Base-by-base conservation (phyloP, 2,797 vertebrate species). In the Dallia pectoralis region DNA sequence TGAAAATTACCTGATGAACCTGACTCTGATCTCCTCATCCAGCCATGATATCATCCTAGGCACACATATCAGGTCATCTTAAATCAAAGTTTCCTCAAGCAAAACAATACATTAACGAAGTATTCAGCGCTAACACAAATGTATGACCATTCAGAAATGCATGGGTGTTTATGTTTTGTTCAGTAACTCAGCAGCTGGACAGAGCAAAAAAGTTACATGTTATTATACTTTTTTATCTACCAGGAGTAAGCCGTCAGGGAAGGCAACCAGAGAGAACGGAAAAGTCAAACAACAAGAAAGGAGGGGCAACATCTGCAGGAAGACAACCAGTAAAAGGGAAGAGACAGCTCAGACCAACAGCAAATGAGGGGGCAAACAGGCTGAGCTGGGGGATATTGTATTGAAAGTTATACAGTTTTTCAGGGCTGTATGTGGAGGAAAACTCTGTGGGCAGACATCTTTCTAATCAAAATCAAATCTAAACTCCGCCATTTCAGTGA, bases 131-230 rank as follows among this genome's bases (percentile, higher is more conserved):
- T 3, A 59, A 9, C 22, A 59, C 22, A 59, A 59, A 22, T 25
- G 8, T 14, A 63, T 18, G 61, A 63, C 61, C 70, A 48, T 18
- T 27, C 22, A 80, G 30, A 70, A 19, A 82, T 48, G 66, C 18
- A 5, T 59, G 18, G 69, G 85, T 83, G 47, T 47, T 15, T 70
- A 87, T 91, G 85, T 89, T 91, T 74, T 86, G 76, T 78, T 87
- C 79, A 85, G 75, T 82, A 82, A 84, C 88, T 88, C 85, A 91
- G 91, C 90, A 93, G 92, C 90, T 87, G 91, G 85, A 81, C 90
- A 86, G 86, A 78, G 89, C 85, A 85, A 87, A n/a, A n/a, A 78
- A 66, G 85, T 89, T 82, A 86, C 87, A 84, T 72, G 29, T 71
- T 77, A 77, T 82, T 81, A 78, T 73, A 85, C 53, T 51, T 63